Evolutionary conservation across 2,113 vertebrate genomes (phyloP), one percentile per base, ranked within the genome.

Genomic region (Catharus minimus): DNA sequence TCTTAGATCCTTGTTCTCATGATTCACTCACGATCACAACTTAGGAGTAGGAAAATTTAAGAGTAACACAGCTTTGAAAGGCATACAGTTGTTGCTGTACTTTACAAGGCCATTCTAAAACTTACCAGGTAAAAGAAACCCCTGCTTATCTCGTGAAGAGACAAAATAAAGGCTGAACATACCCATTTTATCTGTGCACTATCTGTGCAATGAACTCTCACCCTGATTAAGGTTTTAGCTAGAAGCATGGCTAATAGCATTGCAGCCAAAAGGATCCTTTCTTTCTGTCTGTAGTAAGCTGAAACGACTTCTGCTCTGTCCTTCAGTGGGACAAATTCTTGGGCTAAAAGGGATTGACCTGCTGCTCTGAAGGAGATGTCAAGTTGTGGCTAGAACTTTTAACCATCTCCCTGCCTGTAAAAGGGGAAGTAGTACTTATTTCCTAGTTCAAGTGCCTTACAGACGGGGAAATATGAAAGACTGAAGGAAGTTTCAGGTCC

Each of bases 201-300:
- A 8, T 96, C 94, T 94, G 95, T 95, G 90, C 90, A 79, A 16
- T 96, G 96, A 97, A 95, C 94, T 94, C 89, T 96, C 92, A 94
- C 92, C 90, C 93, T 93, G 94, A 95, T 96, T 92, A 96, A 78
- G 87, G 92, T 86, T 96, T 96, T 92, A 88, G 83, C 75, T 64
- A 76, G 83, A 77, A 86, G 93, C 95, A 87, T 95, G 86, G 67
- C 92, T 94, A 96, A 96, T 95, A 83, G 72, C 72, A 91, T 88
- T 96, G 91, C 46, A 62, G 55, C 66, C 53, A 16, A 56, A 87
- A 95, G 73, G 68, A 71, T 13, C 26, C 41, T 86, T 95, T 68
- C 52, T 95, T 96, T 88, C 84, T 83, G 14, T 80, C 22, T 41
- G 46, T 73, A 27, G 65, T 84, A 78, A 93, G 62, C 82, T 66